These are phyloP conservation scores for Macaria liturata DNA, from an alignment of 2,888 invertebrate species.

Conservation along the genomic window DNA sequence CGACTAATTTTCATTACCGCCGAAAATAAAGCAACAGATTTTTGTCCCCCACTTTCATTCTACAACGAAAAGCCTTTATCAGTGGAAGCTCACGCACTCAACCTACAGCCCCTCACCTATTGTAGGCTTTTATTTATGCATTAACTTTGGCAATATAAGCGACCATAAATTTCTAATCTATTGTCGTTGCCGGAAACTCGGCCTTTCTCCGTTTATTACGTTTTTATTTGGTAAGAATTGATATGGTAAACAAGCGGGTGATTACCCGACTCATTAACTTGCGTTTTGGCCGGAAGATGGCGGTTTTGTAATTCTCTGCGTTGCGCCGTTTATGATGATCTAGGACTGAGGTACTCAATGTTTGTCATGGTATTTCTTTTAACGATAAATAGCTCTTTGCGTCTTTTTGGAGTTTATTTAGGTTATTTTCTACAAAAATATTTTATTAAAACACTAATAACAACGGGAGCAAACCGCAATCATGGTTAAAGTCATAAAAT, in stretches of 20 bases:
- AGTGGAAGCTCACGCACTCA: conserved; percentile 22
- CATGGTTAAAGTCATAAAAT: no score
- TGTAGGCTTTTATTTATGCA: conserved; percentile 79
- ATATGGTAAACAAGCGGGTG: conserved; percentile 57
- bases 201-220: conserved; percentile 47
- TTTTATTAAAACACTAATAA: no score
- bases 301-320: conserved; percentile 40
- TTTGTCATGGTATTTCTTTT: neutral
- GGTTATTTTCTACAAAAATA: no score
- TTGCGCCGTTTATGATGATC: conserved; percentile 42
- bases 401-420: no score
- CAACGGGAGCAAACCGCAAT: no score
- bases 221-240: conserved; percentile 55
- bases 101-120: conserved; percentile 50
- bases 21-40: no score
- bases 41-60: neutral
- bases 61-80: conserved; percentile 13
- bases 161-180: conserved; percentile 57
- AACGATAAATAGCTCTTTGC: no score
- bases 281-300: conserved; percentile 35
- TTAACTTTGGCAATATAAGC: conserved; percentile 76
- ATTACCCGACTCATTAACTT: conserved; percentile 60
- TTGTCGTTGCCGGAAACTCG: conserved; percentile 48
- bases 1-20: no score
- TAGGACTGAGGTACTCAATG: conserved; percentile 11